Percentiles rank a stretch among this genome's conserved stretches.
Evolutionary conservation across 2,113 vertebrate genomes (phyloP).

Genomic region (Nyctibius bracteatus): DNA sequence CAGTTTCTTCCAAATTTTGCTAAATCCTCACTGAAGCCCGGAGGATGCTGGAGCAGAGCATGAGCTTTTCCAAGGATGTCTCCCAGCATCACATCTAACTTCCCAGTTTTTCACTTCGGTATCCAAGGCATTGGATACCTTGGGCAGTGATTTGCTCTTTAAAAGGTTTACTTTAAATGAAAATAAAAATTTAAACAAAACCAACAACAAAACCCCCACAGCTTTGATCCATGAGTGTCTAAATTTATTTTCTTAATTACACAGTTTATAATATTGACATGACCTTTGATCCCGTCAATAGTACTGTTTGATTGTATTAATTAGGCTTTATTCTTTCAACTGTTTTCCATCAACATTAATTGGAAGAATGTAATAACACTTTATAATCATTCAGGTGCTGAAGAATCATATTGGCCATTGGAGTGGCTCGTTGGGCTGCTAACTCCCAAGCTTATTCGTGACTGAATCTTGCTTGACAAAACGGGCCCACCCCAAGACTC

Average conservation of each 20-base stretch:
- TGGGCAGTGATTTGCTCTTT: neutral
- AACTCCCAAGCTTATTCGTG: neutral
- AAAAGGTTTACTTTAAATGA: neutral
- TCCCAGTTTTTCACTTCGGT: neutral
- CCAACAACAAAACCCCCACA: accelerated
- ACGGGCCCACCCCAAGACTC: neutral
- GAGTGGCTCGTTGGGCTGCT: neutral
- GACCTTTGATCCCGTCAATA: neutral
- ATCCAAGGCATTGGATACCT: neutral
- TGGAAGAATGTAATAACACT: neutral
- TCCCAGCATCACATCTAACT: accelerated
- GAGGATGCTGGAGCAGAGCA: neutral
- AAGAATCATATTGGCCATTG: neutral
- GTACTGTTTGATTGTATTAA: neutral
- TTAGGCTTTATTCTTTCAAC: neutral
- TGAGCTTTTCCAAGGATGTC: neutral
- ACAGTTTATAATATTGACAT: neutral
- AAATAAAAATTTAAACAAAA: neutral
- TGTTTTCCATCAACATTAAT: neutral
- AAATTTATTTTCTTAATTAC: neutral
- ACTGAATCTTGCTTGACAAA: neutral
- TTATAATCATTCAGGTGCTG: neutral
- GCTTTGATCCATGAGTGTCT: neutral
- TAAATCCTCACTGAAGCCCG: neutral
- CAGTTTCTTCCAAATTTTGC: neutral